Conservation (phyloP, 64 coral and sea anemone genomes). For the Porites australiensis region DNA sequence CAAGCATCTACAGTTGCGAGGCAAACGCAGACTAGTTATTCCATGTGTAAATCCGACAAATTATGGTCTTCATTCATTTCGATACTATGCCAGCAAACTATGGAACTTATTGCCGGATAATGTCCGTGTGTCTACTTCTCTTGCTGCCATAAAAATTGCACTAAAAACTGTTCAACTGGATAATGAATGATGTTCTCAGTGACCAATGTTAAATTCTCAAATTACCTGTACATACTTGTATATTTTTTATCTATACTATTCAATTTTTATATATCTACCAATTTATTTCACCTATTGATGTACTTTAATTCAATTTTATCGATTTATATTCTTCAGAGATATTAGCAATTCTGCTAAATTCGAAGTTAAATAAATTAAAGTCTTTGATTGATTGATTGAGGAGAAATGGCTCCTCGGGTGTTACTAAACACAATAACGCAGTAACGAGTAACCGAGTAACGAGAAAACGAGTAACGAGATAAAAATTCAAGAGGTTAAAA, state of each 20-base stretch:
- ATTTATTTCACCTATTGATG: not conserved
- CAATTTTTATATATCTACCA: too few species aligned
- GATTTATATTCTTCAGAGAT: not conserved
- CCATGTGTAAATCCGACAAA: slow-evolving; percentile 14
- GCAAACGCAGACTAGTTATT: slow-evolving; percentile 10
- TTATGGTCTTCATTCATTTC: slow-evolving; percentile 9
- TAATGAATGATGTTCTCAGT: slow-evolving; percentile 10
- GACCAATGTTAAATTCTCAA: slow-evolving; percentile 5
- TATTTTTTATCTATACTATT: too few species aligned
- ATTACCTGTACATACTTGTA: not conserved
- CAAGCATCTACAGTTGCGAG: not conserved
- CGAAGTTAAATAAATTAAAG: not conserved
- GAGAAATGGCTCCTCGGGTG: too few species aligned
- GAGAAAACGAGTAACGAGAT: too few species aligned
- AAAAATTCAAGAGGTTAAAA: too few species aligned
- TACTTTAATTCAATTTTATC: too few species aligned
- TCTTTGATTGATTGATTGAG: slow-evolving; percentile 13
- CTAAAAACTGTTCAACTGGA: not conserved
- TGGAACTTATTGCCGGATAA: slow-evolving; percentile 2
- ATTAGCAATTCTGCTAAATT: not conserved
- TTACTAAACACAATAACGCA: too few species aligned
- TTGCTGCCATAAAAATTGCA: slow-evolving; percentile 6
- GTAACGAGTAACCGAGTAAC: too few species aligned
- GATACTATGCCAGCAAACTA: not conserved
- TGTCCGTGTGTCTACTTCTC: not conserved